Base-by-base conservation (phyloP, 2,888 invertebrate species). In the Limenitis arthemis region DNA sequence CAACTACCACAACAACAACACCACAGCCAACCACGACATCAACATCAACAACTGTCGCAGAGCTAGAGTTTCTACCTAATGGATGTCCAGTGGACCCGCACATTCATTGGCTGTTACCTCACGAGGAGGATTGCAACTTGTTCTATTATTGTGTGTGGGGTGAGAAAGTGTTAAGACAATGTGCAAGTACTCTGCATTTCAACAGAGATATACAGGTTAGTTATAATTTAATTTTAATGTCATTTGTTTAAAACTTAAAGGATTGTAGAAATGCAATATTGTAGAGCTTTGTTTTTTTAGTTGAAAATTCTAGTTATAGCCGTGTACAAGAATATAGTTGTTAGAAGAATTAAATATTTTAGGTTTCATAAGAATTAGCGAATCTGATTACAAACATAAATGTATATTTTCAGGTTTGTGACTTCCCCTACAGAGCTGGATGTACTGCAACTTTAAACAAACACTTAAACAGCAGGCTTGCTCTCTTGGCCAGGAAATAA, bases 81-180 rank as follows among this genome's bases (percentile, higher is more conserved):
- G 83, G 83, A 4, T 84, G 83, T 59, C 84, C 84, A 1, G 68
- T 69, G 0, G 56, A 80, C 59, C 72, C 71, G 0, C 66, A 65
- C 41, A 61, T 75, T 28, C 79, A 79, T 63, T 77, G 76, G 79
- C 64, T 82, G 8, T 59, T 80, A 54, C 77, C 81, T 3, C 71
- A 77, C 53, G 69, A 68, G 49, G 54, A 60, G 8, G 66, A 76
- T 48, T 82, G 80, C 62, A 73, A 67, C 44, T 59, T 63, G 5
- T 84, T 80, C 72, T 83, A 80, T 61, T 74, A 75, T 59, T 84
- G 83, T 61, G 77, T 77, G 33, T 74, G 75, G 72, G 81, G 80
- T 44, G 43, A 64, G n/a, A 67, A 65, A 47, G 69, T 73, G 2
- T 56, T 61, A 12, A 67, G 67, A 34, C 12, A 61, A 29, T 82